These are phyloP conservation scores for Chiloscyllium plagiosum DNA, from an alignment of 2,113 vertebrate genomes.

Conservation along the genomic window DNA sequence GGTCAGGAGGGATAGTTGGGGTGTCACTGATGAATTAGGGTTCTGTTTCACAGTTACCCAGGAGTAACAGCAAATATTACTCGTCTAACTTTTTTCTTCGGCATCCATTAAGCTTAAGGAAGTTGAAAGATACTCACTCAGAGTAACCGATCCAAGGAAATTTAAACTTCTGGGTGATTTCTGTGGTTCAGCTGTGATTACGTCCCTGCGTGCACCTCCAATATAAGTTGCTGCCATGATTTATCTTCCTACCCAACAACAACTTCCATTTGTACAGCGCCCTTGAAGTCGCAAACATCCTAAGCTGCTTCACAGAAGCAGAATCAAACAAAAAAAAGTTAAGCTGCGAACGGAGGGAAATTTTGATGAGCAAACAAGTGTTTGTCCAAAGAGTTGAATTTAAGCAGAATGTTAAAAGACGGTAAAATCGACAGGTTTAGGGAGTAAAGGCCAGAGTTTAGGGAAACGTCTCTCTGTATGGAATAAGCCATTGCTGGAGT, in stretches of 20 bases:
- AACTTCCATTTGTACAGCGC: background rate
- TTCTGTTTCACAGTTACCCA: no score
- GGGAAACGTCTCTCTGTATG: background rate
- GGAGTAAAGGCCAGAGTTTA: background rate
- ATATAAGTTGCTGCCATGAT: no score
- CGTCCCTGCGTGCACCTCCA: no score
- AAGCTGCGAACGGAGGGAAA: background rate
- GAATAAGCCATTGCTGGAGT: background rate
- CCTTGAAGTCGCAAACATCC: background rate
- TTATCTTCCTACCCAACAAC: background rate
- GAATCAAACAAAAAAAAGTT: background rate
- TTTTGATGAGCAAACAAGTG: background rate
- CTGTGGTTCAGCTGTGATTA: no score
- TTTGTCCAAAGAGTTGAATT: background rate
- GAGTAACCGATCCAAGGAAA: no score
- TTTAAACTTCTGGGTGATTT: no score
- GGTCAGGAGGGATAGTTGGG: no score
- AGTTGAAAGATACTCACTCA: no score
- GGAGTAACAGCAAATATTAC: no score
- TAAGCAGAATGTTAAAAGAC: background rate
- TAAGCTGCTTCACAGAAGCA: background rate
- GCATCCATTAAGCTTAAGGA: no score
- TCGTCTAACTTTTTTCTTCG: no score
- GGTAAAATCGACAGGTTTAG: background rate
- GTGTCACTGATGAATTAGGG: no score